phyloP scores from a whole-genome alignment of 2,888 invertebrate species.

The Noctua janthe region DNA sequence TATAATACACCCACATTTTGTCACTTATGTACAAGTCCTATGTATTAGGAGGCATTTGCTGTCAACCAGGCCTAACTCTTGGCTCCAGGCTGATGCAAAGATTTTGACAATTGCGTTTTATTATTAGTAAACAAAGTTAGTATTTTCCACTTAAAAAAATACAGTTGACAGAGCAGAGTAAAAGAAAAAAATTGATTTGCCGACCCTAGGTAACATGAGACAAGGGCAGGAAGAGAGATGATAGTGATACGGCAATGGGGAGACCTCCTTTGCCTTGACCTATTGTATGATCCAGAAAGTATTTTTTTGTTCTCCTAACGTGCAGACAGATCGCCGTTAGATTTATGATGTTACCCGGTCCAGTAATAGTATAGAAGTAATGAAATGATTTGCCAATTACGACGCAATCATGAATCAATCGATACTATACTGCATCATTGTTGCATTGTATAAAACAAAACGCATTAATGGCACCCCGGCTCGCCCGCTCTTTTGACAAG shows the following conservation, averaged over 20 bases:
- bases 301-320: neutral
- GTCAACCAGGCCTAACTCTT: neutral
- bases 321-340: neutral
- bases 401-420: slow-evolving; percentile 14
- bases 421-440: neutral
- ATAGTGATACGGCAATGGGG: too few relatives aligned
- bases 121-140: neutral
- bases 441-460: slow-evolving; percentile 16
- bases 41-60: neutral
- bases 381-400: neutral
- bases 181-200: neutral
- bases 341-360: neutral
- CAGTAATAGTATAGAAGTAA: neutral
- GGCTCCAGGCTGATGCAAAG: neutral
- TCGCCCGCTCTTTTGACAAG: neutral
- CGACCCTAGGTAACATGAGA: neutral
- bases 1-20: neutral
- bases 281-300: neutral
- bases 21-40: neutral
- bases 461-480: neutral
- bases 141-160: too few relatives aligned
- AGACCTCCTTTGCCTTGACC: too few relatives aligned
- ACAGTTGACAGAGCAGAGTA: neutral
- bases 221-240: neutral
- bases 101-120: neutral